A percentile compares a stretch with the other conserved stretches of the same genome.
These are phyloP conservation scores for Macrosiphum euphorbiae DNA, from an alignment of 2,888 invertebrate genomes.

Conservation along the genomic window DNA sequence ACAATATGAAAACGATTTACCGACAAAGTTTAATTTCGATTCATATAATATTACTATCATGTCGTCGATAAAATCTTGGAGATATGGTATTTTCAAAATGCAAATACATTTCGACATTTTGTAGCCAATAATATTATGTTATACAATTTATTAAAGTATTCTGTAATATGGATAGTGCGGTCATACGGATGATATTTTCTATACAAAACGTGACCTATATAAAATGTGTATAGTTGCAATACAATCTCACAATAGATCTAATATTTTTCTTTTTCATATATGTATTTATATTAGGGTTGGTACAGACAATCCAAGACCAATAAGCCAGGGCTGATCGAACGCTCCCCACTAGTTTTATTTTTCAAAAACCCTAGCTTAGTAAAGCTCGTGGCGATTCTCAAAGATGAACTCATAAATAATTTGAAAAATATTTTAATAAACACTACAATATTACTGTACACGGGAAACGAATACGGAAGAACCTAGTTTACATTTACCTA, in stretches of 20 bases:
- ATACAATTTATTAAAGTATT: not conserved
- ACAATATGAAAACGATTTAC: not conserved
- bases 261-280: not conserved
- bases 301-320: not conserved
- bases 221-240: not conserved
- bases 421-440: not conserved
- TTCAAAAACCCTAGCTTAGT: not conserved
- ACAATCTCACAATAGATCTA: not conserved
- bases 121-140: not conserved
- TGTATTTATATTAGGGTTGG: not conserved
- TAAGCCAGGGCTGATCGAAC: not conserved
- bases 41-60: not conserved
- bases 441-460: not conserved
- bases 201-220: not conserved
- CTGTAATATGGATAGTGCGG: not conserved
- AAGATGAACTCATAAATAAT: not conserved
- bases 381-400: not conserved
- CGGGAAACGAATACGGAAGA: not conserved
- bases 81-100: not conserved
- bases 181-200: not conserved
- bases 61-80: not conserved
- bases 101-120: not conserved
- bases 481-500: not conserved
- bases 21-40: not conserved
- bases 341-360: not conserved